Evolutionary conservation across 2,888 invertebrate species (phyloP), one percentile per base, ranked within the genome.

Genomic region (Acanthococcus lagerstroemiae): DNA sequence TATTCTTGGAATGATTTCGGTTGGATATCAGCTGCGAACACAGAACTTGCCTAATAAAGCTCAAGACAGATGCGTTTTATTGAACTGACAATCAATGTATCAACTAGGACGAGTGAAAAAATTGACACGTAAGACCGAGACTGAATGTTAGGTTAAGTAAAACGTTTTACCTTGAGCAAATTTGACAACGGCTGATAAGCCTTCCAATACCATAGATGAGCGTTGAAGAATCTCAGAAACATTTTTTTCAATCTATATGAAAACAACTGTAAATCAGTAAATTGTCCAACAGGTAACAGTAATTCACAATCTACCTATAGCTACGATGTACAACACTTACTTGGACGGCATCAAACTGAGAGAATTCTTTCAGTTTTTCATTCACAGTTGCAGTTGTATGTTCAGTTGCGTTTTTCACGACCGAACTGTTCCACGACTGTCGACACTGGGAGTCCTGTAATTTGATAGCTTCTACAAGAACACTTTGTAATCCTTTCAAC

Each of bases 401-500:
- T 55, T 67, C 55, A 17, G 60, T 19, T 4, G 55, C 66, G 21
- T 55, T 78, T 73, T 80, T 84, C 48, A 88, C 72, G 74, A 84
- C 87, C 19, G 88, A 88, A 75, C 86, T 86, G 75, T 80, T 79
- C 83, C 87, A 84, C 71, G 84, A 75, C 70, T 80, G 76, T 74
- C 79, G 82, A 66, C 83, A 74, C 69, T 80, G 77, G 69, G 82
- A 79, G 73, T 84, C 81, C 74, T 89, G 87, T 68, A 85, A 76
- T 74, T 82, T 84, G 22, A 82, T 73, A 57, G 84, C 79, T 50
- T 88, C 86, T 73, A 83, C 82, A 45, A 81, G 78, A 60, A 91
- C 84, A 55, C 82, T 78, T 72, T 86, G 84, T 66, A 85, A 76
- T 50, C 90, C 88, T 73, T 83, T 81, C 70, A 89, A 73, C 68